A percentile compares a stretch with the other conserved stretches of the same genome.
Conservation (phyloP, 2,888 invertebrate species). For the Pomacea canaliculata region DNA sequence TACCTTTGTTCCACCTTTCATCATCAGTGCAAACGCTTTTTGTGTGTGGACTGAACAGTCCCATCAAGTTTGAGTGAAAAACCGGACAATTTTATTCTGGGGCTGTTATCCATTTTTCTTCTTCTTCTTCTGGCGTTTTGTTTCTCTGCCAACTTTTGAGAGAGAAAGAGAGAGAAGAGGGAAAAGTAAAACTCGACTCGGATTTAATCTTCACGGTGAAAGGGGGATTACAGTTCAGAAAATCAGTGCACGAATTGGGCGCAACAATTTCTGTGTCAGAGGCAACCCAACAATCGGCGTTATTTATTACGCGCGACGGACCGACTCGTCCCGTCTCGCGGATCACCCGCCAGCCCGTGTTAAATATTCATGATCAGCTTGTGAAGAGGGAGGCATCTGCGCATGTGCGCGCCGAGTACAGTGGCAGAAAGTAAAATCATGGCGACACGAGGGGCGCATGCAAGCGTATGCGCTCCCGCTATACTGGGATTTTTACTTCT, state of each 20-base stretch:
- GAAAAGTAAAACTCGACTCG: no score
- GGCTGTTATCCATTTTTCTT: no score
- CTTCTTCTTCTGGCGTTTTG: no score
- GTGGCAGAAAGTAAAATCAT: constrained; percentile 35
- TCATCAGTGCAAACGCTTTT: no score
- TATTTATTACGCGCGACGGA: constrained; percentile 26
- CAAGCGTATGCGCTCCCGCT: constrained; percentile 32
- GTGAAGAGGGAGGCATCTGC: constrained; percentile 21
- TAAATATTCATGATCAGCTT: constrained; percentile 27
- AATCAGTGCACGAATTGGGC: constrained; percentile 13
- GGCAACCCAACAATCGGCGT: constrained; percentile 23
- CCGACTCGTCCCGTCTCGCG: constrained; percentile 23
- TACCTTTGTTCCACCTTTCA: no score
- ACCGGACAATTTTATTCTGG: no score
- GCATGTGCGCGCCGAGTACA: constrained; percentile 25
- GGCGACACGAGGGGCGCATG: constrained; percentile 32
- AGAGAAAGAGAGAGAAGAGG: no score
- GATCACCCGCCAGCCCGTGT: constrained; percentile 25
- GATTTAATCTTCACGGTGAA: constrained; percentile 2
- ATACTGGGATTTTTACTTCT: constrained; percentile 33
- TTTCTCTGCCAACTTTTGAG: no score
- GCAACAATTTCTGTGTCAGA: constrained; percentile 21
- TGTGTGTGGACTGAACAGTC: no score
- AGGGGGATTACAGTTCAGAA: background rate
- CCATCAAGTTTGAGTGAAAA: no score